phyloP scores from a whole-genome alignment of 2,113 vertebrate species.

The Myrmecobius fasciatus region DNA sequence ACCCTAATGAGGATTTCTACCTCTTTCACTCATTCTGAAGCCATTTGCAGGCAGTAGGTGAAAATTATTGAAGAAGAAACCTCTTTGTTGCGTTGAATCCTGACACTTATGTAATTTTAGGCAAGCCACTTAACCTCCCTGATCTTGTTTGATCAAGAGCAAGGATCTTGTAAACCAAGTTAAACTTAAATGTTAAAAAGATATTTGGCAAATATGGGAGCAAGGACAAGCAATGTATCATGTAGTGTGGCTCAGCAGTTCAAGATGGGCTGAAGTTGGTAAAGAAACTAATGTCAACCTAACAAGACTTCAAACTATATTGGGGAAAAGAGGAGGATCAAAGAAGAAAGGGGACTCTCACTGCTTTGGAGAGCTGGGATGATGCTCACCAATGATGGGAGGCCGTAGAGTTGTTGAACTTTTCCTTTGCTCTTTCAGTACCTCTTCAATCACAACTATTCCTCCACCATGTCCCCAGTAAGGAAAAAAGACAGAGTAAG shows the following conservation, averaged over 20 bases:
- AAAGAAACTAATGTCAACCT: not conserved
- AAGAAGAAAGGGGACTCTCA: not conserved
- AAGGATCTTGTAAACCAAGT: not conserved
- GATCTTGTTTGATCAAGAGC: not conserved
- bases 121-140: not conserved
- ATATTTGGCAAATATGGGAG: not conserved
- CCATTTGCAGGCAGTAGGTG: not conserved
- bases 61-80: not conserved
- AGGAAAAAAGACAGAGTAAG: not conserved
- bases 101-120: not conserved
- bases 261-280: not conserved
- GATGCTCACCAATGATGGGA: not conserved
- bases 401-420: not conserved
- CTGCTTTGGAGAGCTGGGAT: not conserved
- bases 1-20: not conserved
- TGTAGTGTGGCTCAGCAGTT: not conserved
- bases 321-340: not conserved
- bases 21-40: not conserved
- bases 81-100: not conserved
- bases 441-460: not conserved
- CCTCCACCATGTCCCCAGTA: not conserved
- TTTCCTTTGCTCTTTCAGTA: not conserved
- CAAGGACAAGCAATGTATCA: not conserved
- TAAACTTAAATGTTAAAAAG: not conserved
- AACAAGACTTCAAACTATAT: not conserved